phyloP scores from a whole-genome alignment of 2,113 vertebrate species.

The Phyllostomus discolor region DNA sequence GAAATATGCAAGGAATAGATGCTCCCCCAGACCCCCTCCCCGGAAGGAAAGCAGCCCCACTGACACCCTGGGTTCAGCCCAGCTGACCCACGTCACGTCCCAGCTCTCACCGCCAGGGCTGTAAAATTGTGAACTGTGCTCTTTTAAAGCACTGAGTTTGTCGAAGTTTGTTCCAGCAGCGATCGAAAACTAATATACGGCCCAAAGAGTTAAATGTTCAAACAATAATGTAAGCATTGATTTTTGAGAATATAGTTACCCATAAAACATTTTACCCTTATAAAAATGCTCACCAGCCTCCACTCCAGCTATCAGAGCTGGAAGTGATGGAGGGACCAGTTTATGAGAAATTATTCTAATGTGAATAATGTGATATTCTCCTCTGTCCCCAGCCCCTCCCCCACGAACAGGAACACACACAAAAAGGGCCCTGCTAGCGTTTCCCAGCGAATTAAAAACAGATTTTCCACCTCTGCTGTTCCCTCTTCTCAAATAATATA shows the following conservation, averaged over 20 bases:
- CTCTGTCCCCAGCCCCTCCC: not conserved
- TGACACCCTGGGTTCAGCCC: not conserved
- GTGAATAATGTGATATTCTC: not conserved
- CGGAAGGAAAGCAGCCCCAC: not conserved
- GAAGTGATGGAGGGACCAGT: not conserved
- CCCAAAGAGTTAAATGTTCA: not conserved
- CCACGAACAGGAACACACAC: not conserved
- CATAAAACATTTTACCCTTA: not conserved
- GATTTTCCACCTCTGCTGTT: not conserved
- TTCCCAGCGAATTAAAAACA: conserved; percentile 15
- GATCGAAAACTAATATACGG: not conserved
- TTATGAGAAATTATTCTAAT: not conserved
- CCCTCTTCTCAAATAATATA: not conserved
- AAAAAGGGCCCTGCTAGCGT: not conserved
- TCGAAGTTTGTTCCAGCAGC: not conserved
- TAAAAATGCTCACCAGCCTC: not conserved
- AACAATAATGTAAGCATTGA: not conserved
- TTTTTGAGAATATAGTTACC: not conserved
- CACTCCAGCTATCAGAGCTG: not conserved
- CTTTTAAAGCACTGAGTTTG: not conserved
- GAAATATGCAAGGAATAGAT: not conserved
- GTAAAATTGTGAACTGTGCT: not conserved
- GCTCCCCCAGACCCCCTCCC: not conserved
- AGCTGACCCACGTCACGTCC: not conserved
- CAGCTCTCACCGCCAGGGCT: not conserved